Conservation (phyloP, 1,140 invertebrate species). For the Onthophagus taurus region DNA sequence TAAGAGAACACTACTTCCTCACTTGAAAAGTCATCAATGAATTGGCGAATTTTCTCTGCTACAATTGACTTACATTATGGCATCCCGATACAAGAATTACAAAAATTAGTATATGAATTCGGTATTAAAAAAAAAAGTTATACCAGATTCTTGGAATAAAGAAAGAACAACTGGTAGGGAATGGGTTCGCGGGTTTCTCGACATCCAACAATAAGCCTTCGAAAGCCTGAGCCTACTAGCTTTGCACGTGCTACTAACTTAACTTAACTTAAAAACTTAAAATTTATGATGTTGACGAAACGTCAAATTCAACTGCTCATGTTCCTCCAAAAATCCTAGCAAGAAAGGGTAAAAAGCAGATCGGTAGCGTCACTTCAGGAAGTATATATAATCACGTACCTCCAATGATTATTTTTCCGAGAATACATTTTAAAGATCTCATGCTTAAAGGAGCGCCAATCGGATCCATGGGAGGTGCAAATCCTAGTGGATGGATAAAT, state of each 20-base stretch:
- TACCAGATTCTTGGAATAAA: too few relatives aligned
- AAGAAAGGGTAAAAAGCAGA: constrained; percentile 14
- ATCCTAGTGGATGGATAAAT: constrained; percentile 31
- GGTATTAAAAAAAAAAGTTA: too few relatives aligned
- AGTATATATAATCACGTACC: constrained; percentile 18
- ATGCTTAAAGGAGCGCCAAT: constrained; percentile 33
- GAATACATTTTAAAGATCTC: constrained; percentile 30
- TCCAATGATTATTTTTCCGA: constrained; percentile 30
- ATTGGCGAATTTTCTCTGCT: too few relatives aligned
- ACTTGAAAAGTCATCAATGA: too few relatives aligned
- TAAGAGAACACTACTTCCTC: too few relatives aligned
- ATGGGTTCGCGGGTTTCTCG: too few relatives aligned
- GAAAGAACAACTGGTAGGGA: too few relatives aligned
- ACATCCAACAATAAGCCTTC: too few relatives aligned
- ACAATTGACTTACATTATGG: too few relatives aligned
- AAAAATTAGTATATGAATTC: too few relatives aligned
- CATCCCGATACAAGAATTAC: too few relatives aligned
- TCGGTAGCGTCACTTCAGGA: constrained; percentile 13
- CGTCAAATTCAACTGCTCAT: constrained; percentile 34
- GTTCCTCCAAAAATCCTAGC: constrained; percentile 23
- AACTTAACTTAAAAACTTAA: not conserved
- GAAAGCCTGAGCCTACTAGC: not conserved
- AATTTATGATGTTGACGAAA: constrained; percentile 32
- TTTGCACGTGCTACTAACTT: not conserved
- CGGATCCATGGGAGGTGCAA: constrained; percentile 30